Conservation (phyloP, 2,888 invertebrate species). For the Toxonevra muliebris region DNA sequence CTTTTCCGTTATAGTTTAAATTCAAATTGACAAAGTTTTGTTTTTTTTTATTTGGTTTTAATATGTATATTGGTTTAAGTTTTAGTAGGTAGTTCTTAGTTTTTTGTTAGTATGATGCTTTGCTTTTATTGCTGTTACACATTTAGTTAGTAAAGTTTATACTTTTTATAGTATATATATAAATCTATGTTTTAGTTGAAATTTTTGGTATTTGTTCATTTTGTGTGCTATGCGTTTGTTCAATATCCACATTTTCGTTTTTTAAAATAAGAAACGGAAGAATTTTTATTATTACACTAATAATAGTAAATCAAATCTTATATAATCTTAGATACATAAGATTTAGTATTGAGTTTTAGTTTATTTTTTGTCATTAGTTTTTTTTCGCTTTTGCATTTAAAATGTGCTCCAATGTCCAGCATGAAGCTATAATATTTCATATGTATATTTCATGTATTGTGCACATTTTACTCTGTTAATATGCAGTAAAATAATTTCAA, state of each 20-base stretch:
- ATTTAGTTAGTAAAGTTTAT: too few relatives aligned
- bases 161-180: too few relatives aligned
- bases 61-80: neutral
- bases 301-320: neutral
- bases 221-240: conserved; percentile 13
- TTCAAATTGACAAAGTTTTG: conserved; percentile 1
- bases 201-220: neutral
- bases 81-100: neutral
- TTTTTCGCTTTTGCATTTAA: conserved; percentile 7
- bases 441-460: neutral
- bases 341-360: neutral
- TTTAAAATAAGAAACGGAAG: conserved; percentile 6
- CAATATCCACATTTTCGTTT: neutral
- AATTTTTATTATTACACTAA: neutral
- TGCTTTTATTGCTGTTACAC: conserved; percentile 12
- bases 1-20: conserved; percentile 1
- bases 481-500: neutral
- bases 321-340: too few relatives aligned
- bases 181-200: neutral
- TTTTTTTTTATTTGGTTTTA: too few relatives aligned
- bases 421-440: conserved; percentile 16
- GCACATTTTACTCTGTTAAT: neutral
- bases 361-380: neutral
- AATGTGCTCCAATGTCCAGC: conserved; percentile 26
- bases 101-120: conserved; percentile 32